Evolutionary conservation across 2,113 vertebrate genomes (phyloP).

Genomic region (Rhynchopsitta pachyrhyncha): DNA sequence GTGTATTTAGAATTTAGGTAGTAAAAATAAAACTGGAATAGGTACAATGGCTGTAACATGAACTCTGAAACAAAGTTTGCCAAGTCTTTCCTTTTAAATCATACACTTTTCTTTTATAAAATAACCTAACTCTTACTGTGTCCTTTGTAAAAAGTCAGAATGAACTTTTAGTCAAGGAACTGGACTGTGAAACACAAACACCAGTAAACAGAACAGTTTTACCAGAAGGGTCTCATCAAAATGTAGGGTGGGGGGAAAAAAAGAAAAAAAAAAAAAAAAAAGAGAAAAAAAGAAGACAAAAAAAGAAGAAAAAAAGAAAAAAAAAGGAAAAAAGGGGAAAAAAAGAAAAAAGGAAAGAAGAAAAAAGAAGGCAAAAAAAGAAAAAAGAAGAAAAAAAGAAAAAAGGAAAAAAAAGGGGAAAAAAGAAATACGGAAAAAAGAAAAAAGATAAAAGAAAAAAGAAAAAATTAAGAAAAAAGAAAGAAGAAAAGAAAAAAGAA

Average conservation of each 20-base stretch:
- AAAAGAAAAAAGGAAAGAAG: neutral
- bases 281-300: too few relatives aligned
- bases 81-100: neutral
- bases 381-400: too few relatives aligned
- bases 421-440: neutral
- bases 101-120: neutral
- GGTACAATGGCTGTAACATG: neutral
- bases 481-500: neutral
- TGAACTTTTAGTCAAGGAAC: neutral
- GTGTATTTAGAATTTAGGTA: neutral
- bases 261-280: too few relatives aligned
- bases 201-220: neutral
- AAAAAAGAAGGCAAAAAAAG: neutral
- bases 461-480: neutral
- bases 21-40: neutral
- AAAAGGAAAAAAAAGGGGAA: too few relatives aligned
- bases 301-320: neutral
- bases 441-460: too few relatives aligned
- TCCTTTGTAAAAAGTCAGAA: neutral
- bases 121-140: neutral
- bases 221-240: neutral
- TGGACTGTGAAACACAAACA: neutral
- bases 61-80: neutral
- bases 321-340: too few relatives aligned
- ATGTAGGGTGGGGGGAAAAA: fast-evolving